Conservation (phyloP, 2,888 invertebrate species). For the Heliconius sara region DNA sequence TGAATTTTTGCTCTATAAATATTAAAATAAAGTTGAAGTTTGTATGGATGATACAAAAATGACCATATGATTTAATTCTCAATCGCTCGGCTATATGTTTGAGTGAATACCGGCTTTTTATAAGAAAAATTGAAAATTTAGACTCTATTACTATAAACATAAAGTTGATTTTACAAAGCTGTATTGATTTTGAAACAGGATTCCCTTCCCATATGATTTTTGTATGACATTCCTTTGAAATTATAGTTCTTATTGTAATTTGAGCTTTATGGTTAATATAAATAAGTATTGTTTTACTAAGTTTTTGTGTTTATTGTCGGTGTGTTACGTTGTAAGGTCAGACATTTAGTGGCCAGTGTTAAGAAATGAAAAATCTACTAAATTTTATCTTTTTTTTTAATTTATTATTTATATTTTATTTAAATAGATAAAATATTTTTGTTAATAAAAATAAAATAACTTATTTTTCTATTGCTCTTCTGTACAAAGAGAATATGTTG, state of each 20-base stretch:
- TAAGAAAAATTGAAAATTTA: slow-evolving; percentile 36
- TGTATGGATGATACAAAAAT: slow-evolving; percentile 37
- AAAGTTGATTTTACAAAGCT: slow-evolving; percentile 49
- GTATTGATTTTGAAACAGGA: slow-evolving; percentile 65
- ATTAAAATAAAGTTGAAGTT: slow-evolving; percentile 39
- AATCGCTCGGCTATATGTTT: slow-evolving; percentile 62
- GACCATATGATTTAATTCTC: slow-evolving; percentile 74
- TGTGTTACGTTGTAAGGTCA: slow-evolving; percentile 66
- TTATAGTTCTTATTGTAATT: slow-evolving; percentile 42
- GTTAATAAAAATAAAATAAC: neutral
- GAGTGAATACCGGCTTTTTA: slow-evolving; percentile 57
- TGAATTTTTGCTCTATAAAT: slow-evolving; percentile 36
- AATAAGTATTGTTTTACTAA: slow-evolving; percentile 54
- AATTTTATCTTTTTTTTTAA: slow-evolving; percentile 37
- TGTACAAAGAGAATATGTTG: neutral
- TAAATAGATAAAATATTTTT: slow-evolving; percentile 11
- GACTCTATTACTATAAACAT: fast-evolving
- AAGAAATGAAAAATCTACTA: slow-evolving; percentile 51
- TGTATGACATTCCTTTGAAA: slow-evolving; percentile 72
- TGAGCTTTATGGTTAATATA: neutral
- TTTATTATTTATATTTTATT: neutral
- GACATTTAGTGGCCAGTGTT: slow-evolving; percentile 60
- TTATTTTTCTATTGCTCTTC: neutral
- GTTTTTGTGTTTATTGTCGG: slow-evolving; percentile 52
- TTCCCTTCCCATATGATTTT: slow-evolving; percentile 80